Percentiles rank a stretch among this genome's conserved stretches.
Conservation (phyloP, 2,888 invertebrate species). For the Arrhopalites spinosus region DNA sequence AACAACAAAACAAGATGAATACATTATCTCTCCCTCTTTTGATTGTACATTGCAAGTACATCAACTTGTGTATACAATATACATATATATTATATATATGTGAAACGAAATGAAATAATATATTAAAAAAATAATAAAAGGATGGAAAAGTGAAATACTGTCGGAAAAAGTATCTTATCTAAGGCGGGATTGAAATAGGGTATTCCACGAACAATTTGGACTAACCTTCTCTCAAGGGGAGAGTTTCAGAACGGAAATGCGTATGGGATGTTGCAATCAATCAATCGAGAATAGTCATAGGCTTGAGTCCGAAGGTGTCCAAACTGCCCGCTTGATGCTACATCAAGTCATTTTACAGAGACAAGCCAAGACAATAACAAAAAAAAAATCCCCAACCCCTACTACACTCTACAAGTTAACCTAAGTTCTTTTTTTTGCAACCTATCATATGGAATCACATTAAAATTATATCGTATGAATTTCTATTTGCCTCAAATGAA, state of each 20-base stretch:
- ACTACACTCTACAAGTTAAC: too few species aligned
- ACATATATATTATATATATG: background rate
- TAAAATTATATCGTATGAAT: too few species aligned
- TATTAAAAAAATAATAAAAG: slow-evolving; percentile 3
- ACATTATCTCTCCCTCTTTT: background rate
- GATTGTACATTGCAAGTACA: background rate
- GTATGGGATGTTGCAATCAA: slow-evolving; percentile 36
- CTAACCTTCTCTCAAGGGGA: slow-evolving; percentile 53
- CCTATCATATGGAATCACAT: too few species aligned
- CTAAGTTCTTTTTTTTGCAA: too few species aligned
- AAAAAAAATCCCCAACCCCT: too few species aligned
- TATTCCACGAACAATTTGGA: slow-evolving; percentile 56
- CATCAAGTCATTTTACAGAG: slow-evolving; percentile 39
- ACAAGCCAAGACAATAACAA: slow-evolving; percentile 35
- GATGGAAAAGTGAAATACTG: slow-evolving; percentile 9
- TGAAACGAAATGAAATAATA: slow-evolving; percentile 8
- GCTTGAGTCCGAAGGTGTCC: slow-evolving; percentile 54
- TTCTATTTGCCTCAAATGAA: too few species aligned
- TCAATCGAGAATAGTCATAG: slow-evolving; percentile 34
- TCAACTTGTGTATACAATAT: too few species aligned
- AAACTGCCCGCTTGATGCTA: slow-evolving; percentile 53
- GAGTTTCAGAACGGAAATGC: slow-evolving; percentile 43
- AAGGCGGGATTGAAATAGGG: slow-evolving; percentile 29
- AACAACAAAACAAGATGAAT: background rate
- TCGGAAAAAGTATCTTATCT: background rate